Evolutionary conservation across 2,888 invertebrate species (phyloP).

Genomic region (Junonia oenone): DNA sequence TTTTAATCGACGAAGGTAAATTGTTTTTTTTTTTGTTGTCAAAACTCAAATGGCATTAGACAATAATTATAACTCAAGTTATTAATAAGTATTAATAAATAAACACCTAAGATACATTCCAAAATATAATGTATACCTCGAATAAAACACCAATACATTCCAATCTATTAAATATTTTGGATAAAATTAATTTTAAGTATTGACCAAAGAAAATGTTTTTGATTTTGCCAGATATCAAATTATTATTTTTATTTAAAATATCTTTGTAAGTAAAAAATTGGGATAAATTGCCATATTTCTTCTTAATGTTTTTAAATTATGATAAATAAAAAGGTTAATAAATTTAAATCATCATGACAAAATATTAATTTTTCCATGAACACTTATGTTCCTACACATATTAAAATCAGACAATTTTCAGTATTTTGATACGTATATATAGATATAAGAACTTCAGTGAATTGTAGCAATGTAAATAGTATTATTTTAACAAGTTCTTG

Average conservation of each 20-base stretch:
- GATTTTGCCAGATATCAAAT: constrained; percentile 3
- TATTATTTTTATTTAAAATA: background rate
- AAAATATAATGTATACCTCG: constrained; percentile 19
- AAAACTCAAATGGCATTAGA: background rate
- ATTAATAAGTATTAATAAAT: background rate
- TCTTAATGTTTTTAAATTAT: no score
- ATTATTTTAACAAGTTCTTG: background rate
- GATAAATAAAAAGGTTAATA: no score
- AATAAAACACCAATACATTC: constrained; percentile 24
- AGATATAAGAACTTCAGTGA: background rate
- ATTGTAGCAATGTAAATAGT: background rate
- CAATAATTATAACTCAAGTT: background rate
- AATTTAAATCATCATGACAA: constrained; percentile 6
- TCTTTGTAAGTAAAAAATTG: background rate
- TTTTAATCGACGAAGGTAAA: constrained; percentile 2
- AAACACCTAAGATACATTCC: constrained; percentile 26
- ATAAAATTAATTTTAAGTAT: constrained; percentile 15
- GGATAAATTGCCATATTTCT: no score
- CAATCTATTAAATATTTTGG: constrained; percentile 18
- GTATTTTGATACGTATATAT: constrained; percentile 1
- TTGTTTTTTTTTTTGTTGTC: background rate
- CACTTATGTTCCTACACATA: background rate
- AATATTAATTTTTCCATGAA: background rate
- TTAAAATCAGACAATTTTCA: background rate
- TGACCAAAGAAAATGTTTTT: constrained; percentile 28